Base-by-base conservation (phyloP, 2,888 invertebrate genomes). In the Pristionchus mayeri region DNA sequence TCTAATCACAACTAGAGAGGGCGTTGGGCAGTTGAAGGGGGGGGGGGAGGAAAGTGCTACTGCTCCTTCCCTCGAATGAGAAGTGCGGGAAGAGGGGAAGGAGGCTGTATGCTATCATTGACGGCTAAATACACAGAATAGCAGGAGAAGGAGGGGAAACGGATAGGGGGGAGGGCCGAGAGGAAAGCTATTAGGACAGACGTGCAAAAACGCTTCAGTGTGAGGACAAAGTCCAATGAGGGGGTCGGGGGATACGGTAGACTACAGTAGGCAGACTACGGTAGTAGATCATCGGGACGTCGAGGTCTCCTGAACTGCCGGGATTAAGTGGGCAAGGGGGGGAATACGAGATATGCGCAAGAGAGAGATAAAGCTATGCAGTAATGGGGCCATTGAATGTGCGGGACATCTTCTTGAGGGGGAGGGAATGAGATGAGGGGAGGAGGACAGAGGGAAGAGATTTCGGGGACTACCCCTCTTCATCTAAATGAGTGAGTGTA, bases 381-480 rank as follows among this genome's bases (percentile, higher is more conserved):
- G 71, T 71, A 71, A 71, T 71, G 71, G 71, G 71, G 44, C 71
- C 40, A 71, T 71, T 71, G 40, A 50, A 50, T 27, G 76, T 13
- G 18, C 7, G 40, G 71, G 75, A 34, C 24, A 44, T n/a, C 24
- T 75, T 40, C 24, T n/a, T 27, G 76, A 78, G 50, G 30, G 30
- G 40, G 50, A 40, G 50, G 76, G 18, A 50, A 16, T 50, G 76
- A 78, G 52, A 75, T 75, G 76, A 30, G 63, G 63, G 76, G 34
- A 1, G 24, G 9, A 71, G 37, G 0, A 18, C 34, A 18, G 67
- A 2, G 9, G 71, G 40, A 40, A 21, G 67, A 37, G 71, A 71
- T 40, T 40, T 71, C 67, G 18, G 71, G 37, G n/a, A 11, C 34
- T 34, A 57, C n/a, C 37, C 40, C 71, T 40, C 40, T 16, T 16